Base-by-base conservation (phyloP, 2,888 invertebrate genomes). In the Philhelius pedissequus region DNA sequence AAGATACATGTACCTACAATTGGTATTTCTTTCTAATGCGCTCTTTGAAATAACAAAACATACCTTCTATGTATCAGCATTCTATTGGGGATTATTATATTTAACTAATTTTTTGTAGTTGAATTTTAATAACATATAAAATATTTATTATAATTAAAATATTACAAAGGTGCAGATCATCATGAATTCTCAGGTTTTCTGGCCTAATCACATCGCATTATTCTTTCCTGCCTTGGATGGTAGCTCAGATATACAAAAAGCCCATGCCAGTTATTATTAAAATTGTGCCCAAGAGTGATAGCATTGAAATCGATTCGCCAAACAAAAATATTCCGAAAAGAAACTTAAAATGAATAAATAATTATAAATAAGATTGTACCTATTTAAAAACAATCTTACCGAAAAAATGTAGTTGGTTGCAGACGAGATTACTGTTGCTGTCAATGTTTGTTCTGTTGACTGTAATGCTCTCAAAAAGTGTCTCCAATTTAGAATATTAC, bases 201-300 rank as follows among this genome's bases (percentile, higher is more conserved):
- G 35, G 13, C 13, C 13, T 9, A 32, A 9, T 35, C 8, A 9
- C 8, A 3, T 20, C 2, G 0, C 9, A 15, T 45, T 5, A 18
- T 4, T 1, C 0, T 11, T 58, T 4, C 1, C n/a, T n/a, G n/a
- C n/a, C 6, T 27, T 18, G 15, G 15, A 15, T 15, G 1, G 1
- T 32, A n/a, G 9, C 11, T 83, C 43, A 79, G n/a, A 45, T 64
- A 71, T 93, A 92, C 5, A 96, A 93, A 73, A 96, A 92, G 25
- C 94, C 90, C 25, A 97, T 91, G 7, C 97, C 97, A 40, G 93
- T 88, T 7, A 96, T 90, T 75, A 97, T 95, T 13, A 96, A 91
- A 18, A 93, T 89, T 5, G 95, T 94, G 1, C 97, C 97, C 9
- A 93, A 87, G 94, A 95, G 95, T 94, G 96, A 96, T 38, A 93